Evolutionary conservation across 2,113 vertebrate species (phyloP).

Genomic region (Microcebus jonahi): DNA sequence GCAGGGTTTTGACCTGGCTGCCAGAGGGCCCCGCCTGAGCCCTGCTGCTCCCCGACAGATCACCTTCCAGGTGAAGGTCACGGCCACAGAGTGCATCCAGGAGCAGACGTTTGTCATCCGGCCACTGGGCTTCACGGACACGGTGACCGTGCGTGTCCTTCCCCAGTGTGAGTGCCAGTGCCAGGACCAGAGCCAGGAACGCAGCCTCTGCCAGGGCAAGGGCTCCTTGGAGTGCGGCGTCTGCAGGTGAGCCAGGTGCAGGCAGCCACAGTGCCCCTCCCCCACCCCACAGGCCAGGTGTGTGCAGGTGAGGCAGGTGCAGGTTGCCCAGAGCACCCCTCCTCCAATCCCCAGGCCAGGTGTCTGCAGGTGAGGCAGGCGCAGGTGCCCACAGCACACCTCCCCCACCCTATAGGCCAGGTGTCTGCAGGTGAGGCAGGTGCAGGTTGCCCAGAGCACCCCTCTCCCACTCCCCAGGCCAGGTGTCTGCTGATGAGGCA

Average conservation of each 20-base stretch:
- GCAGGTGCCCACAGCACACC: not conserved
- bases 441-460: too few relatives aligned
- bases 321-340: too few relatives aligned
- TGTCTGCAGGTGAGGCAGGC: not conserved
- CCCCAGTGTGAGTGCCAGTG: slow-evolving; percentile 92
- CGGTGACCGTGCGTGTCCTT: slow-evolving; percentile 85
- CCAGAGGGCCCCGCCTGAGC: not conserved
- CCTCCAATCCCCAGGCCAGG: too few relatives aligned
- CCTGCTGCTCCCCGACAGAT: slow-evolving; percentile 83
- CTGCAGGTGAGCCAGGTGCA: slow-evolving; percentile 89
- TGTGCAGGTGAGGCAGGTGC: too few relatives aligned
- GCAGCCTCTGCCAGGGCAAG: slow-evolving; percentile 68
- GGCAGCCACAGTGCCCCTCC: not conserved
- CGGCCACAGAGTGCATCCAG: slow-evolving; percentile 85
- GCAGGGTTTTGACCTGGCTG: not conserved
- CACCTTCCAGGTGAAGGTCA: slow-evolving; percentile 91
- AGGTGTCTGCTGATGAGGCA: too few relatives aligned
- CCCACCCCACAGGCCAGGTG: not conserved
- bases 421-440: too few relatives aligned
- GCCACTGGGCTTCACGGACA: slow-evolving; percentile 92
- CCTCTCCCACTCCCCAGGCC: too few relatives aligned
- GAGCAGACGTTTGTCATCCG: slow-evolving; percentile 88
- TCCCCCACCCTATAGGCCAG: too few relatives aligned
- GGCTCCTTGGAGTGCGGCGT: slow-evolving; percentile 90
- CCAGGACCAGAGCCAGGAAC: not conserved